Conservation (phyloP, 2,888 invertebrate genomes). For the Drosophila nigricruria region DNA sequence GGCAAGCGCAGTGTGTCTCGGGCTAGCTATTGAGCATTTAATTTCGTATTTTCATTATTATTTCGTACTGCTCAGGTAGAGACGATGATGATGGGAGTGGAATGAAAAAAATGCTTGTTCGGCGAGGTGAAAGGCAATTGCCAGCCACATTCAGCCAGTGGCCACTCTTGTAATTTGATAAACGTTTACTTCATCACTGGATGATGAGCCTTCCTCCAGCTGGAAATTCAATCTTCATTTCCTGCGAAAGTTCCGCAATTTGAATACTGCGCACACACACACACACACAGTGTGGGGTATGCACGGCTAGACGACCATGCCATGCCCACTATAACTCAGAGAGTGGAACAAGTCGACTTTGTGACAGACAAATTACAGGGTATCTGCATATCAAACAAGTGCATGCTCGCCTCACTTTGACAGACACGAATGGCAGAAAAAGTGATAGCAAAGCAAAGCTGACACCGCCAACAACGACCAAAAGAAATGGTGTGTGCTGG, state of each 20-base stretch:
- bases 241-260: constrained; percentile 48
- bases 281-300: not conserved
- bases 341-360: not conserved
- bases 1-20: not conserved
- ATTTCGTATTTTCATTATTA: constrained; percentile 9
- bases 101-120: too few relatives aligned
- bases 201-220: constrained; percentile 51
- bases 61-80: constrained; percentile 1
- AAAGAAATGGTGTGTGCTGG: constrained; percentile 11
- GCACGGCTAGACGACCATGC: not conserved
- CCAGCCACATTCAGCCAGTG: constrained; percentile 18
- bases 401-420: not conserved
- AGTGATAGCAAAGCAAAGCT: constrained; percentile 16
- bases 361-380: constrained; percentile 18
- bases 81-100: not conserved
- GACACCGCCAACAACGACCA: constrained; percentile 16
- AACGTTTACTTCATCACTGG: constrained; percentile 45
- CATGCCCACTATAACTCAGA: not conserved
- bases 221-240: constrained; percentile 59
- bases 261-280: constrained; percentile 12
- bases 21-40: constrained; percentile 8
- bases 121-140: not conserved
- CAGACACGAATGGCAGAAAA: constrained; percentile 19
- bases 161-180: constrained; percentile 55
- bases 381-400: constrained; percentile 11